These are phyloP conservation scores for Stenotaenia linearis DNA, from an alignment of 2,888 invertebrate genomes.

Conservation along the genomic window DNA sequence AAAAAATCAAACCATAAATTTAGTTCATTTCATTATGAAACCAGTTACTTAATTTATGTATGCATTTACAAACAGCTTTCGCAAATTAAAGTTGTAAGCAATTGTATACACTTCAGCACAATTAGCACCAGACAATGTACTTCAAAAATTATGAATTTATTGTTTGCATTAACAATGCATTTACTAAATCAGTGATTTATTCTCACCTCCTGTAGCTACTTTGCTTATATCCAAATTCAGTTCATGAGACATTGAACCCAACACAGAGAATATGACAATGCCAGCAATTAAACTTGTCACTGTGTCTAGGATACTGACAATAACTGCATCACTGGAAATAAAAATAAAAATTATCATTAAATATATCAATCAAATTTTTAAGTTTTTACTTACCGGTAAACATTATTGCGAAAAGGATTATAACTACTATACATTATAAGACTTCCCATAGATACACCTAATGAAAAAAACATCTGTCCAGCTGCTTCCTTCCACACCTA, in stretches of 20 bases:
- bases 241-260: constrained; percentile 50
- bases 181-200: not conserved
- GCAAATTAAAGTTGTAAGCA: too few relatives aligned
- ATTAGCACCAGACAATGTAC: too few relatives aligned
- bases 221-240: constrained; percentile 45
- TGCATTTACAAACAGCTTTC: not conserved
- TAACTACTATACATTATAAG: constrained; percentile 50
- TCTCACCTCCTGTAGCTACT: constrained; percentile 47
- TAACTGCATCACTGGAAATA: constrained; percentile 45
- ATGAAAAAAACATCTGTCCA: constrained; percentile 51
- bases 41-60: too few relatives aligned
- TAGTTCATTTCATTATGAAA: not conserved
- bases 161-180: too few relatives aligned
- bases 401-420: constrained; percentile 49
- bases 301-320: constrained; percentile 44
- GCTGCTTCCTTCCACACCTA: constrained; percentile 51
- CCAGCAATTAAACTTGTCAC: constrained; percentile 46
- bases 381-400: constrained; percentile 44
- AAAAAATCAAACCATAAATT: too few relatives aligned
- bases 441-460: constrained; percentile 49
- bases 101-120: too few relatives aligned
- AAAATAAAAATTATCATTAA: not conserved
- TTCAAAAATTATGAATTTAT: too few relatives aligned
- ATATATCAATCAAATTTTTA: not conserved
- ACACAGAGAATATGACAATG: constrained; percentile 45